Percentiles rank a stretch among this genome's conserved stretches.
Conservation (phyloP, 2,113 vertebrate species). For the Glaucidium brasilianum region DNA sequence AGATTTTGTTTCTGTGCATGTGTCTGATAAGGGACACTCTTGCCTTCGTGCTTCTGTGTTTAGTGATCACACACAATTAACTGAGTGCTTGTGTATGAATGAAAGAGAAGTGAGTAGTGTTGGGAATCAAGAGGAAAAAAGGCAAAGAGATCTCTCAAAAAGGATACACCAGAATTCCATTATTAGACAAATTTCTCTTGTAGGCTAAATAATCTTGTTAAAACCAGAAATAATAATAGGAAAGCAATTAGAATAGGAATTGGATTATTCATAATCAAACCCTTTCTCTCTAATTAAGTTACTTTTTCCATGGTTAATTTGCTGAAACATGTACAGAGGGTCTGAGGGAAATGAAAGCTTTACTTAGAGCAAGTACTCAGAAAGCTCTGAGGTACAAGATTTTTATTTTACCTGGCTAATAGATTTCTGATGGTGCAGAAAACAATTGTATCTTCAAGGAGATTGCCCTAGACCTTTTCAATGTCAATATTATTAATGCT, state of each 20-base stretch:
- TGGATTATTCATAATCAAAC: not conserved
- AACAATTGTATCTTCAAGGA: not conserved
- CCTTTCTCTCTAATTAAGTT: not conserved
- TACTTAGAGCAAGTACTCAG: not conserved
- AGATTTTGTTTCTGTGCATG: not conserved
- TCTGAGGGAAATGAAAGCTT: not conserved
- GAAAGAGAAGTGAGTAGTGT: not conserved
- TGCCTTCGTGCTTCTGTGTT: not conserved
- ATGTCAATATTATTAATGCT: not conserved
- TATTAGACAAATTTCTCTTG: not conserved
- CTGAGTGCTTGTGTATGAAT: not conserved
- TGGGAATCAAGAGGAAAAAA: not conserved
- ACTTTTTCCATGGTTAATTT: not conserved
- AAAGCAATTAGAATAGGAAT: not conserved
- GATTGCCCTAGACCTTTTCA: not conserved
- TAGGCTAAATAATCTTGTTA: not conserved
- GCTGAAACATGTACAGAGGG: not conserved
- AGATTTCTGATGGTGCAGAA: not conserved
- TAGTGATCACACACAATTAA: not conserved
- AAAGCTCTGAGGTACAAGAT: not conserved
- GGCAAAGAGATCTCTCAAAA: not conserved
- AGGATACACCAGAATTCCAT: not conserved
- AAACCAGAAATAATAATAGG: not conserved
- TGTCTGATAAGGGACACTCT: not conserved
- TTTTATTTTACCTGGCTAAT: not conserved